A percentile compares a stretch with the other conserved stretches of the same genome.
phyloP scores from a whole-genome alignment of 2,888 invertebrate species.

The Stenodema calcarata region DNA sequence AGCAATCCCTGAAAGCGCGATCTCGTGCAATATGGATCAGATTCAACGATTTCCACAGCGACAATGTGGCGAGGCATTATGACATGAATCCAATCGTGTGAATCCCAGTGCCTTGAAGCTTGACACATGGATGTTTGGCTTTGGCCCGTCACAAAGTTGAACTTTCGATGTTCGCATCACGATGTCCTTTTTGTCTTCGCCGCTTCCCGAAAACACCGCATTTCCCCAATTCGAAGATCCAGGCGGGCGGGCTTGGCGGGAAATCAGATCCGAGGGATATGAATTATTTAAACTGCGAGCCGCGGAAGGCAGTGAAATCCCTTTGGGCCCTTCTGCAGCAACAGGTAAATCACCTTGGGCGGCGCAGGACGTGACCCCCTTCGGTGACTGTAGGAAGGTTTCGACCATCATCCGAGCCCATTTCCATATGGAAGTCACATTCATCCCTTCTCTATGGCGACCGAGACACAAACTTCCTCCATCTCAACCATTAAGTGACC shows the following conservation, averaged over 20 bases:
- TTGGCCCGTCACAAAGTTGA: no score
- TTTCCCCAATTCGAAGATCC: background rate
- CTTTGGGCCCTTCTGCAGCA: background rate
- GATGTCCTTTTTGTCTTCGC: background rate
- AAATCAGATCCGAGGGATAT: background rate
- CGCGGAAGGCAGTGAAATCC: background rate
- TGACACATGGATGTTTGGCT: no score
- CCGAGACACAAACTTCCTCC: constrained; percentile 1
- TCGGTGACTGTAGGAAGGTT: background rate
- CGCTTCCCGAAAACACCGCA: background rate
- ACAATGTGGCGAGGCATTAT: no score
- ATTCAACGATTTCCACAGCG: no score
- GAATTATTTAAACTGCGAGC: constrained; percentile 2
- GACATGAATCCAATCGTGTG: no score
- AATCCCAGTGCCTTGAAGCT: no score
- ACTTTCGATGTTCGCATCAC: background rate
- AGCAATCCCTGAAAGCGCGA: no score
- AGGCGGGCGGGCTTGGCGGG: background rate
- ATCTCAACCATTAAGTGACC: background rate
- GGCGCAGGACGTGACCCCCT: background rate
- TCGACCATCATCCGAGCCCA: background rate
- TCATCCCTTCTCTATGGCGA: background rate
- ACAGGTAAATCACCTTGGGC: constrained; percentile 18
- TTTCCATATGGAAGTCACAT: constrained; percentile 24
- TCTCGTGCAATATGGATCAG: no score